phyloP scores from a whole-genome alignment of 2,888 invertebrate species.

The Acrobasis consociella region DNA sequence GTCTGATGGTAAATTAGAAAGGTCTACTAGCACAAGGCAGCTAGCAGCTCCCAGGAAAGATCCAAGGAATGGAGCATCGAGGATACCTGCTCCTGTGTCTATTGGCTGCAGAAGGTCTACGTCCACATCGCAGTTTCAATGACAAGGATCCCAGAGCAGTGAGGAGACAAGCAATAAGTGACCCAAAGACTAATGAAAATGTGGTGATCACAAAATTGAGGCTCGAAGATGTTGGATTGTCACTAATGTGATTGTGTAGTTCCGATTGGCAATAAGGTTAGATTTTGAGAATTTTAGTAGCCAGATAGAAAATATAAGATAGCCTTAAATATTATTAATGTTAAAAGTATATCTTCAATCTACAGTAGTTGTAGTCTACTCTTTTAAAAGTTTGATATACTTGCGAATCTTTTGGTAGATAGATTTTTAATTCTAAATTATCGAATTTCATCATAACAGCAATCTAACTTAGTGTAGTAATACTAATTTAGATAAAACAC shows the following conservation, averaged over 20 bases:
- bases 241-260: slow-evolving; percentile 37
- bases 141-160: slow-evolving; percentile 54
- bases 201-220: slow-evolving; percentile 26
- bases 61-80: slow-evolving; percentile 65
- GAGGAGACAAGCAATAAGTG: slow-evolving; percentile 38
- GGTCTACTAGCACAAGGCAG: slow-evolving; percentile 81
- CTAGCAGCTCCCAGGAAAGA: slow-evolving; percentile 75
- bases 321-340: background rate
- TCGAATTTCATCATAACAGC: slow-evolving; percentile 24
- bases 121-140: slow-evolving; percentile 75
- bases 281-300: slow-evolving; percentile 15
- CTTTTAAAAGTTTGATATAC: slow-evolving; percentile 28
- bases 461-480: slow-evolving; percentile 37
- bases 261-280: slow-evolving; percentile 38
- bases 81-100: slow-evolving; percentile 75
- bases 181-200: slow-evolving; percentile 38
- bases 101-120: slow-evolving; percentile 73
- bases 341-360: slow-evolving; percentile 38
- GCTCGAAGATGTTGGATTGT: slow-evolving; percentile 19
- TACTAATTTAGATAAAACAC: slow-evolving; percentile 50
- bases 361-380: slow-evolving; percentile 35
- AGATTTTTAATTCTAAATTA: slow-evolving; percentile 21
- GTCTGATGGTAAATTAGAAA: slow-evolving; percentile 85
- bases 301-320: slow-evolving; percentile 19
- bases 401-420: slow-evolving; percentile 1